Base-by-base conservation (phyloP, 1,140 invertebrate genomes). In the Aplysia californica region DNA sequence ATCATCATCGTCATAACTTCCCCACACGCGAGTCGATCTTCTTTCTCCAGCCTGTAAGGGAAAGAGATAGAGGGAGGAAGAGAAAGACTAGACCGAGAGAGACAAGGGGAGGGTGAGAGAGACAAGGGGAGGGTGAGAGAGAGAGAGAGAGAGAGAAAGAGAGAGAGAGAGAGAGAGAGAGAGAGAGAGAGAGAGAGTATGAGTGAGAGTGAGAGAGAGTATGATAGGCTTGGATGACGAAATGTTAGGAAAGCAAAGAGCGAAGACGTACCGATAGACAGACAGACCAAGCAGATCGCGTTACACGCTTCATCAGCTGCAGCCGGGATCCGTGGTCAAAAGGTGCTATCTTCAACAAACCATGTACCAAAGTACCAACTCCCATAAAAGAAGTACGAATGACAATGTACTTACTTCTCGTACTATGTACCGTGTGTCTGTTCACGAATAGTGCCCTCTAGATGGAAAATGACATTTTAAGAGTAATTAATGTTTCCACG, bases 161-260 rank as follows among this genome's bases (percentile, higher is more conserved):
- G 29, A n/a, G 68, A 33, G 23, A 58, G 23, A 23, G 68, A 55
- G 44, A 35, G 33, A 33, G 29, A 55, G 29, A 20, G 31, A 33
- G 33, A 26, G 29, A 4, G 33, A 33, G 33, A 58, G 29, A 71
- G 68, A 56, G 68, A 18, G 23, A 33, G 3, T 10, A 38, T 56
- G 50, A 71, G 41, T 56, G 68, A 55, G 44, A 71, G 68, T 56
- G 41, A 71, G 44, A 71, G 44, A 55, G 68, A 71, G 39, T 26
- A 18, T 29, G 44, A 44, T 18, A 33, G 26, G 38, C 31, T 10
- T 31, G 2, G 15, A 35, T 5, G 26, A 31, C 36, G 18, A 31
- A 10, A 29, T 3, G 18, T 3, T 3, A 64, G 59, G n/a, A 2
- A 6, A 10, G n/a, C 59, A 29, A 64, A 31, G 20, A 29, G 10